phyloP scores from a whole-genome alignment of 1,140 invertebrate species.

The Belonocnema kinseyi region DNA sequence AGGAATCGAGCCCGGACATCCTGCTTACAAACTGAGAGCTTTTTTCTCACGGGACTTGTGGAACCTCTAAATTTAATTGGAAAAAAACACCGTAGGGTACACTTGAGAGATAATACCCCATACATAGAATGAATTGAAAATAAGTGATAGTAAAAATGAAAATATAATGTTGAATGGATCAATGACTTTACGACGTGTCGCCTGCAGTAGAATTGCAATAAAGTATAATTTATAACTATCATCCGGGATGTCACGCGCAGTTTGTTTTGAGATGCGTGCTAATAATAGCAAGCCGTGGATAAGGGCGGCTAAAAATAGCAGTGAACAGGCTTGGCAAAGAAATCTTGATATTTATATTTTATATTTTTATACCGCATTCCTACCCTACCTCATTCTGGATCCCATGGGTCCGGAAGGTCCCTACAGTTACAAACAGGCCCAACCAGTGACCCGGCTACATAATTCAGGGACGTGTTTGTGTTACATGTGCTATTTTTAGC shows the following conservation, averaged over 20 bases:
- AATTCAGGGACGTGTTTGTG: constrained; percentile 39
- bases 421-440: constrained; percentile 18
- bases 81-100: too few species aligned
- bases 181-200: neutral
- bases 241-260: constrained; percentile 24
- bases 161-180: neutral
- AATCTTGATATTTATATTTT: neutral
- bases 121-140: too few species aligned
- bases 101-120: too few species aligned
- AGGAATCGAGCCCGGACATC: too few species aligned
- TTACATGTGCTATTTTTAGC: constrained; percentile 53
- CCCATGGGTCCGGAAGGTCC: constrained; percentile 18
- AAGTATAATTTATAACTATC: neutral
- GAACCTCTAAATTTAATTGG: too few species aligned
- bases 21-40: too few species aligned
- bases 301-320: constrained; percentile 47
- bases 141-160: neutral
- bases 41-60: too few species aligned
- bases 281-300: constrained; percentile 47
- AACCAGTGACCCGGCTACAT: constrained; percentile 7
- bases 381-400: neutral
- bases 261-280: constrained; percentile 38
- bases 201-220: neutral
- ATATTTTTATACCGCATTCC: neutral
- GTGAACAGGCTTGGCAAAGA: constrained; percentile 4